These are phyloP conservation scores for Euglossa dilemma DNA, from an alignment of 1,140 invertebrate species.

Conservation along the genomic window DNA sequence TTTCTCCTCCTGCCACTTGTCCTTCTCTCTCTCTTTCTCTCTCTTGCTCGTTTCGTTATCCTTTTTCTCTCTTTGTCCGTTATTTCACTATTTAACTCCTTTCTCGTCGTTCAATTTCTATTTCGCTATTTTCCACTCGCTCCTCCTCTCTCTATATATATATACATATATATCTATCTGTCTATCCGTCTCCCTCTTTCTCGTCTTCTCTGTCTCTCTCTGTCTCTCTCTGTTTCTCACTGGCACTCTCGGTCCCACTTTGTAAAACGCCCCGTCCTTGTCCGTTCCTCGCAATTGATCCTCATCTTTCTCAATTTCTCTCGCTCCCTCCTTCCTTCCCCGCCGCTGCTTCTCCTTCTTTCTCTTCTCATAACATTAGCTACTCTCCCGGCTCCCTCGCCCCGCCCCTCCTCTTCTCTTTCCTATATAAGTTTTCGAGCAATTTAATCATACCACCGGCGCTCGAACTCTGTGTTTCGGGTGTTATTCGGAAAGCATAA, in stretches of 20 bases:
- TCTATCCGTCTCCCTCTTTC: too few species aligned
- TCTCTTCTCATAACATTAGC: not conserved
- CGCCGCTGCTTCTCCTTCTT: not conserved
- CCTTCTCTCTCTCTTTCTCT: constrained; percentile 22
- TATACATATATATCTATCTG: too few species aligned
- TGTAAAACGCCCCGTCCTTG: not conserved
- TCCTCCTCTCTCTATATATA: not conserved
- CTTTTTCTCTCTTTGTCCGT: constrained; percentile 26
- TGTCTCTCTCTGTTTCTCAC: not conserved
- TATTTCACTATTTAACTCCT: constrained; percentile 41
- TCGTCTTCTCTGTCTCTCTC: too few species aligned
- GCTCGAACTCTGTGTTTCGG: not conserved
- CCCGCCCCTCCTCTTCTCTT: not conserved
- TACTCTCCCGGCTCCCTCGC: not conserved
- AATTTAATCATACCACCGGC: constrained; percentile 31
- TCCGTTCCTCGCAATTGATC: constrained; percentile 17
- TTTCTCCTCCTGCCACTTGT: not conserved
- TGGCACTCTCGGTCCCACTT: not conserved
- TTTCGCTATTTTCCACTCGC: constrained; percentile 37
- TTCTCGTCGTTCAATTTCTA: constrained; percentile 32
- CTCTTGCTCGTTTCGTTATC: not conserved
- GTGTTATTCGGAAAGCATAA: not conserved
- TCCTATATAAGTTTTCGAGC: not conserved
- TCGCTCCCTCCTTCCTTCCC: not conserved
- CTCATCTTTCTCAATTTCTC: constrained; percentile 38